phyloP scores from a whole-genome alignment of 2,113 vertebrate species.

The Neolamprologus devosi region DNA sequence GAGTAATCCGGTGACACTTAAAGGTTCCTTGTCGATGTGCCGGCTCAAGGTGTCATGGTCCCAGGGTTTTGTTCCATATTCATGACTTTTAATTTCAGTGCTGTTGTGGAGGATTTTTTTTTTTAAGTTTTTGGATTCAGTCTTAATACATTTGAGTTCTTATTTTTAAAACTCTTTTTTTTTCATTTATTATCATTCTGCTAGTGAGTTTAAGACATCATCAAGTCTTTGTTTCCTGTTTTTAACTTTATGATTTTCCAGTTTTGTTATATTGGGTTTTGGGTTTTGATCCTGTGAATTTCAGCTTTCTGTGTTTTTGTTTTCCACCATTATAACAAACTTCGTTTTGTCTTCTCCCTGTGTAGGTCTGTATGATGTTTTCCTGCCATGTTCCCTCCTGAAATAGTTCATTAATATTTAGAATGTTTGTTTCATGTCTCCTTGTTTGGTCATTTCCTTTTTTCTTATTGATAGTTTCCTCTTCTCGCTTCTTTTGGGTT shows the following conservation, averaged over 20 bases:
- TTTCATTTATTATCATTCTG: not conserved
- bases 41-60: not conserved
- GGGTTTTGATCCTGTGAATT: not conserved
- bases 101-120: not conserved
- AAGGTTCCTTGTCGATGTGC: not conserved
- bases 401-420: not conserved
- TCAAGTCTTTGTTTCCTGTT: not conserved
- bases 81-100: not conserved
- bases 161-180: too few species aligned
- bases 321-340: not conserved
- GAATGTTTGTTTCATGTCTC: not conserved
- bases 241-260: not conserved
- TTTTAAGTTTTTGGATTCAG: not conserved
- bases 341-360: not conserved
- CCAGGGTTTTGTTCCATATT: not conserved
- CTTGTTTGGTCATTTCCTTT: not conserved
- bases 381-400: not conserved
- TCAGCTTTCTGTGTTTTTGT: not conserved
- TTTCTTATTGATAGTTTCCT: not conserved
- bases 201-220: not conserved
- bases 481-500: not conserved
- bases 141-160: too few species aligned
- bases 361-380: not conserved
- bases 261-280: not conserved
- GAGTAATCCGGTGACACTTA: not conserved